Evolutionary conservation across 2,113 vertebrate genomes (phyloP).

Genomic region (Pomatostomus ruficeps): DNA sequence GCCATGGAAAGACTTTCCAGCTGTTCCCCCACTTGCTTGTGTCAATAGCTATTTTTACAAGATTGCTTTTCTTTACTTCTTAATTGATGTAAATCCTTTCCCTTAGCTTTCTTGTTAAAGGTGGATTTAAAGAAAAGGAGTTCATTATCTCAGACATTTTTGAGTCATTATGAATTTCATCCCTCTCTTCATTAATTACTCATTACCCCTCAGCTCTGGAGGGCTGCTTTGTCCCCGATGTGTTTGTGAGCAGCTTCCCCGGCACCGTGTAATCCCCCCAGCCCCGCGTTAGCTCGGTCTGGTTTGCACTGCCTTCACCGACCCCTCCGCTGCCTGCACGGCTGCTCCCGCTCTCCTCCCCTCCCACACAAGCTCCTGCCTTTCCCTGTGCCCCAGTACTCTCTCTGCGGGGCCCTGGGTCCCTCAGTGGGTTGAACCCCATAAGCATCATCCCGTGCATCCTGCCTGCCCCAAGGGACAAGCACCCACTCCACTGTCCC

Average conservation of each 20-base stretch:
- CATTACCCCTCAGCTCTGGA: constrained; percentile 46
- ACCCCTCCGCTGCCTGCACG: not conserved
- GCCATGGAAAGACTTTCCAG: not conserved
- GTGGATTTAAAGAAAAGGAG: constrained; percentile 64
- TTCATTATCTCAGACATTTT: constrained; percentile 61
- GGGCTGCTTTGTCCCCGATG: constrained; percentile 27
- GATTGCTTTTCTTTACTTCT: constrained; percentile 42
- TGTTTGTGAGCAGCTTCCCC: constrained; percentile 53
- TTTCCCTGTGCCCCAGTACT: accelerated
- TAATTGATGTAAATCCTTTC: constrained; percentile 71
- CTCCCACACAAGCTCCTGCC: not conserved
- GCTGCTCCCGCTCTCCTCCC: not conserved
- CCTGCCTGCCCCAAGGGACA: not conserved
- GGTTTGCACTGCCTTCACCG: constrained; percentile 37
- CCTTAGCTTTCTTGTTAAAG: constrained; percentile 67
- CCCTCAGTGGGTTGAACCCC: accelerated
- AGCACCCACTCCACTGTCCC: not conserved
- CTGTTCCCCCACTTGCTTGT: not conserved
- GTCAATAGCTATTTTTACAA: constrained; percentile 50
- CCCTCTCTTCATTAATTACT: constrained; percentile 58
- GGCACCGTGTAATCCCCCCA: constrained; percentile 43
- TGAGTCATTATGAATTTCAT: constrained; percentile 58
- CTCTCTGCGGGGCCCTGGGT: accelerated
- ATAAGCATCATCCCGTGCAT: accelerated
- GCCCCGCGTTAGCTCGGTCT: constrained; percentile 30